Evolutionary conservation across 2,888 invertebrate genomes (phyloP).

Genomic region (Lobophora halterata): DNA sequence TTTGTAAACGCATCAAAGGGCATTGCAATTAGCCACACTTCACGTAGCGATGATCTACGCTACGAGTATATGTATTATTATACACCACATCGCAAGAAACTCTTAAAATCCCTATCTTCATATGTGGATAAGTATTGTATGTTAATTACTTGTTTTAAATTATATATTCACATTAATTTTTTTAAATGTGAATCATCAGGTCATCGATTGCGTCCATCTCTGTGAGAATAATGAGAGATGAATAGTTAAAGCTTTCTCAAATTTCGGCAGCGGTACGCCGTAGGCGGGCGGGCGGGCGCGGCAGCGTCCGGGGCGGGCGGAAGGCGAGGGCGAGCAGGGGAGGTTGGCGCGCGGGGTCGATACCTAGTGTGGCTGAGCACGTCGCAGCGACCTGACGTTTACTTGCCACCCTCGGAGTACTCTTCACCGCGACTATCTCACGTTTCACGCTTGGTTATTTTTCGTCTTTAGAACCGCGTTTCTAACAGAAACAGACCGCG

Average conservation of each 20-base stretch:
- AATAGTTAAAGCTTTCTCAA: constrained; percentile 66
- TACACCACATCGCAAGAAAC: no score
- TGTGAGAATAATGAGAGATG: constrained; percentile 61
- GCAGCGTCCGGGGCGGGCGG: constrained; percentile 50
- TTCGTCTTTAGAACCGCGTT: constrained; percentile 7
- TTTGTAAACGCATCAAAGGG: no score
- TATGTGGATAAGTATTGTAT: no score
- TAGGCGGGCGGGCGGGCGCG: constrained; percentile 55
- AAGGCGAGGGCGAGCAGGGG: constrained; percentile 34
- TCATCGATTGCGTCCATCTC: constrained; percentile 50
- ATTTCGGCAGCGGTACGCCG: constrained; percentile 68
- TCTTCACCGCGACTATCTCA: constrained; percentile 35
- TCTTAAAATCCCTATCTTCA: no score
- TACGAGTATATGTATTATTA: no score
- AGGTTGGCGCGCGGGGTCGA: constrained; percentile 63
- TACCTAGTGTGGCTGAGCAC: constrained; percentile 62
- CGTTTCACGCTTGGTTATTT: constrained; percentile 24
- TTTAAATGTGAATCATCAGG: constrained; percentile 29
- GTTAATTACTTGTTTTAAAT: no score
- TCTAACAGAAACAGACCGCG: constrained; percentile 21
- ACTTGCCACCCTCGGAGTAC: constrained; percentile 29
- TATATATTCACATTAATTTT: neutral
- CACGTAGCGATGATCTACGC: no score
- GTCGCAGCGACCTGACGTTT: constrained; percentile 47
- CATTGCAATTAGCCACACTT: no score